Evolutionary conservation across 1,140 invertebrate species (phyloP).

Genomic region (Musca domestica): DNA sequence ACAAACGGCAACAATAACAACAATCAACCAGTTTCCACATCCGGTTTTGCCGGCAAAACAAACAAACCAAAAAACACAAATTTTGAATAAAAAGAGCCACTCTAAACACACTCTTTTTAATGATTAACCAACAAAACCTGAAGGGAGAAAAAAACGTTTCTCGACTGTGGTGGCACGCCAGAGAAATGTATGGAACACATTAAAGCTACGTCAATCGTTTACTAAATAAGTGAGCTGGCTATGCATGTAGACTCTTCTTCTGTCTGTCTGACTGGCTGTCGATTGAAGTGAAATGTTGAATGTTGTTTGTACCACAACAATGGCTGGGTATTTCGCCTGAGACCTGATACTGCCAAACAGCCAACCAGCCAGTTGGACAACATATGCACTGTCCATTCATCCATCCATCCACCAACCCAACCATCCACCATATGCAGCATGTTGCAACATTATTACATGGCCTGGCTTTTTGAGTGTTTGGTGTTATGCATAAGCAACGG

Average conservation of each 20-base stretch:
- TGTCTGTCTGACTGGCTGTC: too few relatives aligned
- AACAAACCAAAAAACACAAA: background rate
- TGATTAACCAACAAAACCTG: background rate
- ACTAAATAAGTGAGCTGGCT: background rate
- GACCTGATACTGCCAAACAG: too few relatives aligned
- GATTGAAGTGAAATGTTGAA: too few relatives aligned
- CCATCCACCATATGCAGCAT: background rate
- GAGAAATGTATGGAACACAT: background rate
- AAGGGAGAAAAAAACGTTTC: background rate
- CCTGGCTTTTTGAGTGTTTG: background rate
- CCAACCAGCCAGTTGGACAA: too few relatives aligned
- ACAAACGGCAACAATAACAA: too few relatives aligned
- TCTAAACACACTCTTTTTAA: background rate
- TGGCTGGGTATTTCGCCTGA: too few relatives aligned
- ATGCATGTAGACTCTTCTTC: background rate
- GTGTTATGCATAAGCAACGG: constrained; percentile 11
- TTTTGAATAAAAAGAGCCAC: too few relatives aligned
- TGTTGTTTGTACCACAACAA: too few relatives aligned
- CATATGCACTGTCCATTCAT: too few relatives aligned
- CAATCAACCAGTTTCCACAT: constrained; percentile 18
- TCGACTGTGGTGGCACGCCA: background rate
- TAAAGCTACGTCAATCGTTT: too few relatives aligned
- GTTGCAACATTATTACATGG: constrained; percentile 19
- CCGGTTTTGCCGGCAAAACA: constrained; percentile 13
- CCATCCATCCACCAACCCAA: too few relatives aligned